Conservation (phyloP, 1,140 invertebrate species). For the Trichomalopsis sarcophagae region DNA sequence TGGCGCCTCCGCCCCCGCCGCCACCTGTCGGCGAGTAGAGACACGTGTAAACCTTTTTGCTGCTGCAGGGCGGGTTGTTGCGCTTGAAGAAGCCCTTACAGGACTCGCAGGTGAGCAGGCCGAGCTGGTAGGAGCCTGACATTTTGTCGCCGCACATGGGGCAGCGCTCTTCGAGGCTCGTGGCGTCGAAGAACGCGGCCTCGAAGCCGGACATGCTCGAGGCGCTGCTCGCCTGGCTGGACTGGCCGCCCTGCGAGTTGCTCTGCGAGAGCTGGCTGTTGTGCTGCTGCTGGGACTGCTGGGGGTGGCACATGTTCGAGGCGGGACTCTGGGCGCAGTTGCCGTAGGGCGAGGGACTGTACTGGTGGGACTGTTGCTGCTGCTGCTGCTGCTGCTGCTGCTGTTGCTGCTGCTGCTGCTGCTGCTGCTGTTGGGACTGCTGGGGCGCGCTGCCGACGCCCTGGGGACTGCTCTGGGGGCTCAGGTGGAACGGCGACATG, state of each 20-base stretch:
- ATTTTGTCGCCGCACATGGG: constrained; percentile 99
- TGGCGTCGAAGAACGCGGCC: constrained; percentile 83
- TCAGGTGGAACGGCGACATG: constrained; percentile 88
- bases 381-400: constrained; percentile 62
- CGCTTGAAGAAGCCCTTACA: constrained; percentile 99
- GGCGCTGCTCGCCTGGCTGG: constrained; percentile 61
- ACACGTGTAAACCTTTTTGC: constrained; percentile 97
- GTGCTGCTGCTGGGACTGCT: constrained; percentile 59
- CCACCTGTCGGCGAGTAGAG: constrained; percentile 82
- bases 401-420: constrained; percentile 44
- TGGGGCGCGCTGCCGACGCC: constrained; percentile 64
- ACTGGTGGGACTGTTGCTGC: constrained; percentile 61
- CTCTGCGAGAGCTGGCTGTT: constrained; percentile 41
- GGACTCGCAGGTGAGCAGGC: constrained; percentile 98
- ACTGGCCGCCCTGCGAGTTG: constrained; percentile 52
- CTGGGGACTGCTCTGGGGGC: constrained; percentile 79
- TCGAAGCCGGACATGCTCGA: constrained; percentile 70
- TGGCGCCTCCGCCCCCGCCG: constrained; percentile 65
- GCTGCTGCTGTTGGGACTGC: constrained; percentile 51
- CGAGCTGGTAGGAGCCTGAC: constrained; percentile 97
- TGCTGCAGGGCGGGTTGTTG: constrained; percentile 92
- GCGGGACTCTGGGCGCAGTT: constrained; percentile 70
- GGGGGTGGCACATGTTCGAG: constrained; percentile 68
- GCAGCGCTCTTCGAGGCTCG: constrained; percentile 96
- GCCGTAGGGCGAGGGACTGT: constrained; percentile 64